A percentile compares a stretch with the other conserved stretches of the same genome.
Evolutionary conservation across 2,888 invertebrate genomes (phyloP).

Genomic region (Ormyrus thymus): DNA sequence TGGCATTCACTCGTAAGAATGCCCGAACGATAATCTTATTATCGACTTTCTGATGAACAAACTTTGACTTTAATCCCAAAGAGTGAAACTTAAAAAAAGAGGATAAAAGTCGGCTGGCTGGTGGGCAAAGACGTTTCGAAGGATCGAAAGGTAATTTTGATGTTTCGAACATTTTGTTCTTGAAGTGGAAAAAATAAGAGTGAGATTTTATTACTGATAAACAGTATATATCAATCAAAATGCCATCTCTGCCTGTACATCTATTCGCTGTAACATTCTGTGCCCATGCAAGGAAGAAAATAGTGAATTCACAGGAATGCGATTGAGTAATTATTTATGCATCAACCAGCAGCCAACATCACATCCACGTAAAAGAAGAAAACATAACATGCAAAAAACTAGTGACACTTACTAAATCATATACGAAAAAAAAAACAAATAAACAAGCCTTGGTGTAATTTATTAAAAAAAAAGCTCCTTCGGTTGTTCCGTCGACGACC

Average conservation of each 20-base stretch:
- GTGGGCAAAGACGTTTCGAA: constrained; percentile 20
- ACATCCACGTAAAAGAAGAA: constrained; percentile 66
- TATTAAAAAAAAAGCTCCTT: constrained; percentile 65
- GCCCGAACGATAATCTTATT: constrained; percentile 46
- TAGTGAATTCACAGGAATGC: constrained; percentile 37
- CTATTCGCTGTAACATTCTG: constrained; percentile 43
- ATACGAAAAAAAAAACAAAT: constrained; percentile 63
- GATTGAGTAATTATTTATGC: constrained; percentile 37
- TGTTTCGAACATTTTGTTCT: constrained; percentile 36
- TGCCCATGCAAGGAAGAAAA: constrained; percentile 34
- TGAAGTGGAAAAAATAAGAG: constrained; percentile 22
- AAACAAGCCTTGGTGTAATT: constrained; percentile 72
- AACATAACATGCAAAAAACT: constrained; percentile 62
- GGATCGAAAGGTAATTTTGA: constrained; percentile 23
- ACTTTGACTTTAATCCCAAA: constrained; percentile 55
- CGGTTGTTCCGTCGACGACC: constrained; percentile 66
- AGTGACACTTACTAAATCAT: constrained; percentile 70
- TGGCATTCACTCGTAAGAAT: constrained; percentile 49
- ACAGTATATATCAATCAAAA: constrained; percentile 48
- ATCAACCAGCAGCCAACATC: constrained; percentile 70
- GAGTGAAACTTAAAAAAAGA: constrained; percentile 48
- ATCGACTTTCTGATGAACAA: constrained; percentile 52
- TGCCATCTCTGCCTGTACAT: constrained; percentile 42
- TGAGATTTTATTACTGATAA: constrained; percentile 43
- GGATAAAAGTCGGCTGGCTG: constrained; percentile 49